Base-by-base conservation (phyloP, 2,113 vertebrate species). In the Phycodurus eques region DNA sequence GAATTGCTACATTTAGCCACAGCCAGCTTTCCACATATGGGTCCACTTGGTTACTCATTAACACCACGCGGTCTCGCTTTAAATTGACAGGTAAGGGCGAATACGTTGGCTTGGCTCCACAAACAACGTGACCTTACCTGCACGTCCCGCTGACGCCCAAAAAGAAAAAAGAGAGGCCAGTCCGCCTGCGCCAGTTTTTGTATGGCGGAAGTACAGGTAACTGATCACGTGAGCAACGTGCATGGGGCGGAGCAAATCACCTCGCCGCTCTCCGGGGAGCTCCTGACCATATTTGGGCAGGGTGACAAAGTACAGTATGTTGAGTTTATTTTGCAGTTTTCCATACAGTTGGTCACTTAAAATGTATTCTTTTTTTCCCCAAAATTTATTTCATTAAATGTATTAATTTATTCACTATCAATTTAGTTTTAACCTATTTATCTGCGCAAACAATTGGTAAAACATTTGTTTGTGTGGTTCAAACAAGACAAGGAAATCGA, bases 121-220 rank as follows among this genome's bases (percentile, higher is more conserved):
- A 35, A 17, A 35, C 31, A 67, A 44, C 44, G 13, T 65, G n/a
- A 61, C 22, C 90, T 86, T 90, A 87, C 90, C 84, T 78, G 76
- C 7, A 27, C 12, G 51, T 71, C 60, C 68, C 33, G 77, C 83
- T 84, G 84, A 57, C 65, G 73, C 87, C 68, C 35, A 39, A n/a
- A 74, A 82, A 86, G 80, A 83, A 66, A 72, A 68, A 74, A 68
- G 66, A 59, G 31, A 15, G 31, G 31, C 62, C 64, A 70, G 20
- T 74, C 75, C 77, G 88, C 91, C 85, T 83, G 87, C 87, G 90
- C 87, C 49, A 77, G 84, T 70, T 81, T 84, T 87, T 86, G 83
- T 85, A 90, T 79, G 71, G 88, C 88, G 76, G 80, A 78, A 83
- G 59, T 35, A 5, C 59, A 61, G 59, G 59, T 61, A 61, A 35